Evolutionary conservation across 1,140 invertebrate species (phyloP), one percentile per base, ranked within the genome.

Genomic region (Atopsyche davidsoni): DNA sequence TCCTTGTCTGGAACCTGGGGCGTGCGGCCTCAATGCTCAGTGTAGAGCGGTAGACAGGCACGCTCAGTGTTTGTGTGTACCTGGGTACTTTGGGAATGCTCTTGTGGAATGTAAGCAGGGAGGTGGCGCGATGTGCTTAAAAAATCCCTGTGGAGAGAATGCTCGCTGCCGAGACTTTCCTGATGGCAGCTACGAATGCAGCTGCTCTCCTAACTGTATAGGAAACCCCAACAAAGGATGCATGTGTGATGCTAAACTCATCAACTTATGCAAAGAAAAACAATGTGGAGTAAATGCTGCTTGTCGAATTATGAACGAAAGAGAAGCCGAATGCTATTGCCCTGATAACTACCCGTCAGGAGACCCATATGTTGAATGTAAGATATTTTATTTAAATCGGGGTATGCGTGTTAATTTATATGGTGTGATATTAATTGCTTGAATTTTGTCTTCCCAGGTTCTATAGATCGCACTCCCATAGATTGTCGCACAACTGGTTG

Each of bases 301-400:
- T 16, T 95, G 92, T 64, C 77, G 80, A 50, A 78, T 88, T 21
- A 69, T 80, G 19, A 71, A 78, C 34, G 75, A 77, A 46, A 75
- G 77, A 41, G 73, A 80, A 54, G 77, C 87, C 0, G 79, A 87
- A 60, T 95, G 92, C 62, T 88, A 84, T 63, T 95, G 91, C 64
- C 89, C 89, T 34, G 67, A 79, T 11, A 81, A 83, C 59, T 87
- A 79, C 67, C 88, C 89, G 21, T 75, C 81, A 40, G 91, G 91
- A 32, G 86, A 95, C 77, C 87, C 90, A 9, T 81, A 83, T 57
- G 79, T 83, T 56, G 80, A 87, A 79, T 93, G 90, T 91, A 78
- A 81, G 79, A 72, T 40, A 32, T 13, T 19, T 52, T 39, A 28
- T n/a, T 9, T 28, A 28, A 9, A 28, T 28, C 7, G 25, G 7